Percentiles rank a stretch among this genome's conserved stretches.
These are phyloP conservation scores for Rhopalosiphum maidis DNA, from an alignment of 1,140 invertebrate species.

Conservation along the genomic window DNA sequence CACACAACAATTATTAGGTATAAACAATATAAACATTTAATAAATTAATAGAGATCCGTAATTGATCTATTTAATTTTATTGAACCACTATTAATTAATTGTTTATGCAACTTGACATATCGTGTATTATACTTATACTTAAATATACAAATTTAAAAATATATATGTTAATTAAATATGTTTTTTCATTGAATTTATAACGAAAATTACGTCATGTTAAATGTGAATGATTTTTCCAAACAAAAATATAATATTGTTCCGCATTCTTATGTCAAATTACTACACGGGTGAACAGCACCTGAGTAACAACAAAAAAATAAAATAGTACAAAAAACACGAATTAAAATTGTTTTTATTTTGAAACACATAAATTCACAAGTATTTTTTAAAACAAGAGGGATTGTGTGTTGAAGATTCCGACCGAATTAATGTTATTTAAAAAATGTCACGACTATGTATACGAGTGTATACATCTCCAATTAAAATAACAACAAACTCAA, in stretches of 20 bases:
- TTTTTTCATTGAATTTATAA: neutral
- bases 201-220: neutral
- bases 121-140: neutral
- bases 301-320: slow-evolving; percentile 15
- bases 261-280: slow-evolving; percentile 38
- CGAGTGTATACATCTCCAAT: neutral
- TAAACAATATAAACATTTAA: neutral
- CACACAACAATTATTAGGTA: neutral
- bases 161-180: too few relatives aligned
- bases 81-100: neutral
- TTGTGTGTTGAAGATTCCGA: slow-evolving; percentile 11
- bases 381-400: slow-evolving; percentile 25
- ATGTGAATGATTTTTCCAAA: neutral
- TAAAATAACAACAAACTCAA: slow-evolving; percentile 23
- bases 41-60: neutral
- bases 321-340: slow-evolving; percentile 7
- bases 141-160: too few relatives aligned
- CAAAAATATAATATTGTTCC: slow-evolving; percentile 15
- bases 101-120: neutral
- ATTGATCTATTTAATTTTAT: neutral
- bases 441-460: slow-evolving; percentile 32
- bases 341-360: slow-evolving; percentile 30
- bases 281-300: slow-evolving; percentile 42
- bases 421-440: slow-evolving; percentile 36
- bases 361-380: neutral